Evolutionary conservation across 2,797 vertebrate species (phyloP), one percentile per base, ranked within the genome.

Genomic region (Coracias cyanogaster): DNA sequence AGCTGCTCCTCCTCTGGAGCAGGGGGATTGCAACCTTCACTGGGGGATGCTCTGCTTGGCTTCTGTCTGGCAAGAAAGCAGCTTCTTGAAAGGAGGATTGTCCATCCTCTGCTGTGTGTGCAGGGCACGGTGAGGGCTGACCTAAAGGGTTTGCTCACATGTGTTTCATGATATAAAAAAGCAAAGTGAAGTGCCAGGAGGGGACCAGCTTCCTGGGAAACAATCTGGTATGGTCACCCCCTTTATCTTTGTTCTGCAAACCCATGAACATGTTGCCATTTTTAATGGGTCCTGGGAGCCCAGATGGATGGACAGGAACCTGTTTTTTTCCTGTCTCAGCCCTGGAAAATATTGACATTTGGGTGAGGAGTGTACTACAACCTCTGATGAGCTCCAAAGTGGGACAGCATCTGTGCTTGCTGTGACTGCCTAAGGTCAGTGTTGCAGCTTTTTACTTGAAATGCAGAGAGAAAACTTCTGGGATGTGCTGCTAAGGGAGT

Each of bases 141-240:
- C 15, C 28, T 37, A 3, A 5, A n/a, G 52, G 17, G 3, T 58
- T 46, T 67, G 78, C 52, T 86, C 48, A 29, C 10, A 0, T 0
- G 0, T 25, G 28, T 25, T 46, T 22, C 12, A 8, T 3, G 20
- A 7, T 1, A 12, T 19, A 7, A n/a, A 26, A 39, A 29, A 26
- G 2, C 24, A 12, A 6, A 28, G 11, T 6, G 15, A 72, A 80
- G 26, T 43, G 29, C 24, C 37, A 24, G 51, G 60, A 89, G 51
- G 15, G n/a, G 17, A 60, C 6, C 16, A 55, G 15, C 16, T 45
- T 22, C 57, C 31, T 15, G 33, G 26, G 62, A 18, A 72, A 5
- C 31, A 20, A 10, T 3, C 60, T 21, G 17, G 15, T 12, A 25
- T 43, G 31, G 4, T 29, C 73, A 35, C 9, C 12, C 8, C 24